Evolutionary conservation across 2,113 vertebrate species (phyloP), one percentile per base, ranked within the genome.

Genomic region (Muntiacus reevesi): DNA sequence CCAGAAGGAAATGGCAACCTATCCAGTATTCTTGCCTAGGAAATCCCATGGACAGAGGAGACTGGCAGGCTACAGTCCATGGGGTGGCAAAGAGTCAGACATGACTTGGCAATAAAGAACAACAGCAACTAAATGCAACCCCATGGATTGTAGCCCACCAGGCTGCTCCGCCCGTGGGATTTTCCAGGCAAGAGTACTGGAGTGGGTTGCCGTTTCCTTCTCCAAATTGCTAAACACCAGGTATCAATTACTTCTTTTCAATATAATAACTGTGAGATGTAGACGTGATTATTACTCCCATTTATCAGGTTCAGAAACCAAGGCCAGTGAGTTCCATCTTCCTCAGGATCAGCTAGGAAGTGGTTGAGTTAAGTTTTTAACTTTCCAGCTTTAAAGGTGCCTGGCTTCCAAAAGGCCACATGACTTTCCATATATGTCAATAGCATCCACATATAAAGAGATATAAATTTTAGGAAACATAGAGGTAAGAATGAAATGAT

Each of bases 391-490:
- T 82, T 59, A 57, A 89, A 94, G 36, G 15, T 89, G 2, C 23
- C 7, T 87, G 33, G 19, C 36, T 96, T 87, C 55, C 0, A 7
- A 6, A 43, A 76, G 71, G 64, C 12, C 28, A 16, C 9, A 6
- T 16, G 36, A 91, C 21, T 16, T 93, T 93, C 43, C 40, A 50
- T 55, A 19, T 91, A 30, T 40, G 40, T 55, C 36, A 59, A 79
- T 3, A 43, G 7, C 33, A 93, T 15, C 6, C 7, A n/a, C 16
- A 23, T 57, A 47, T 57, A 23, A 79, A 60, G 16, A 43, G 7
- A 54, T 78, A 28, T 92, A 2, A 47, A 40, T 60, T 96, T 98
- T 91, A 89, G 59, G 62, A 93, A 93, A 62, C 33, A 27, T 83
- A 47, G n/a, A 87, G 3, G 9, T 36, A 8, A 43, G 43, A 83